Percentiles rank a stretch among this genome's conserved stretches.
These are phyloP conservation scores for Fabriciana adippe DNA, from an alignment of 2,888 invertebrate species.

Conservation along the genomic window DNA sequence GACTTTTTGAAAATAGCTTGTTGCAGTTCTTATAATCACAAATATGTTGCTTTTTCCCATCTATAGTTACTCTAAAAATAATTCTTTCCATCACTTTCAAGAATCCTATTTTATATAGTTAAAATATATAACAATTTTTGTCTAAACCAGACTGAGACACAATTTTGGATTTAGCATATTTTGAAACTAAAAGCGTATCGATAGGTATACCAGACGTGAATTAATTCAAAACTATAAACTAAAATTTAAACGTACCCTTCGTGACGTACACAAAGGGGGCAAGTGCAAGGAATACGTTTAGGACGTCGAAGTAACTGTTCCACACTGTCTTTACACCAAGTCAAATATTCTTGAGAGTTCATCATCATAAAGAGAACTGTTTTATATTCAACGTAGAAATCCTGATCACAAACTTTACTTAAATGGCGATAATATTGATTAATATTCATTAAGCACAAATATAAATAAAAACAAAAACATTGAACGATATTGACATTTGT, in stretches of 20 bases:
- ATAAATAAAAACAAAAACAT: background rate
- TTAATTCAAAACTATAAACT: background rate
- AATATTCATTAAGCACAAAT: background rate
- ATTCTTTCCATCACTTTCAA: too few species aligned
- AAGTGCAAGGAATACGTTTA: constrained; percentile 14
- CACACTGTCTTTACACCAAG: background rate
- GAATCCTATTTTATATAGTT: background rate
- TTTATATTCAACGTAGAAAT: too few species aligned
- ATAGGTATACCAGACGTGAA: background rate
- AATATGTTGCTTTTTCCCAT: constrained; percentile 18
- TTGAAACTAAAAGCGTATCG: too few species aligned
- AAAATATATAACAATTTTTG: too few species aligned
- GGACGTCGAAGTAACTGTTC: background rate
- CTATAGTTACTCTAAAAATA: constrained; percentile 9
- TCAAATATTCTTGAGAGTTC: constrained; percentile 4
- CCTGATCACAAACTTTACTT: too few species aligned
- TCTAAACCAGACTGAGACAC: too few species aligned
- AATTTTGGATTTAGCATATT: too few species aligned
- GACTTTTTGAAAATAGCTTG: constrained; percentile 12
- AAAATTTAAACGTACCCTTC: constrained; percentile 7
- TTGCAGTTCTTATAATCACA: constrained; percentile 16
- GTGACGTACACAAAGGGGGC: constrained; percentile 6
- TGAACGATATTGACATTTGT: background rate
- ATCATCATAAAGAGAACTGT: background rate
- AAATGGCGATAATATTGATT: background rate